Base-by-base conservation (phyloP, 2,113 vertebrate species). In the Leptodactylus fuscus region DNA sequence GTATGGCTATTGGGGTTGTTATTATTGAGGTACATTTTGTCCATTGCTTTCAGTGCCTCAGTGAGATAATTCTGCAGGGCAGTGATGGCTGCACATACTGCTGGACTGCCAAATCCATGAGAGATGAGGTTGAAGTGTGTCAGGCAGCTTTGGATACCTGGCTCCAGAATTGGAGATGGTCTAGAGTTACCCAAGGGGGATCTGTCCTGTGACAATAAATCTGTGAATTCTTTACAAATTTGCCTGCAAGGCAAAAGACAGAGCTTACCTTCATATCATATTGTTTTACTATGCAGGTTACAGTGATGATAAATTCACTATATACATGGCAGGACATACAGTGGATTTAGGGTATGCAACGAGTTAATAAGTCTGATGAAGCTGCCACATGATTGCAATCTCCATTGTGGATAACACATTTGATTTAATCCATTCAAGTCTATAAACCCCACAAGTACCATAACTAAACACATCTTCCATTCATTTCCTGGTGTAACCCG, bases 1-100 rank as follows among this genome's bases (percentile, higher is more conserved):
- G 97, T 97, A 95, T 98, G n/a, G n/a, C n/a, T n/a, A n/a, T n/a
- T n/a, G n/a, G n/a, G 97, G 94, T 97, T 91, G 18, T 97, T 97
- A 94, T 96, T 99, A 95, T 97, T 99, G 95, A 99, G 97, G 96
- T 99, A 99, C 97, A 99, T 98, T 97, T 99, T 99, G 97, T 99
- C 98, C 97, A 99, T 99, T 92, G 98, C 98, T 95, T 99, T 99
- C 92, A 99, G 97, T 22, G 98, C 98, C 96, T 99, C 98, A 87
- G 97, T 99, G 93, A 99, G 96, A 98, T 99, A 99, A 97, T 99
- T 99, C 97, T 99, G 98, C 88, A 99, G 95, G 91, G 98, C 97
- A 0, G 98, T 99, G 92, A 99, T 94, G 10, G 98, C 98, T 81
- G 98, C 98, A 55, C 97, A 99, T 90, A 99, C 94, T 0, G 98